These are phyloP conservation scores for Ellobius talpinus DNA, from an alignment of 2,113 vertebrate species.

Conservation along the genomic window DNA sequence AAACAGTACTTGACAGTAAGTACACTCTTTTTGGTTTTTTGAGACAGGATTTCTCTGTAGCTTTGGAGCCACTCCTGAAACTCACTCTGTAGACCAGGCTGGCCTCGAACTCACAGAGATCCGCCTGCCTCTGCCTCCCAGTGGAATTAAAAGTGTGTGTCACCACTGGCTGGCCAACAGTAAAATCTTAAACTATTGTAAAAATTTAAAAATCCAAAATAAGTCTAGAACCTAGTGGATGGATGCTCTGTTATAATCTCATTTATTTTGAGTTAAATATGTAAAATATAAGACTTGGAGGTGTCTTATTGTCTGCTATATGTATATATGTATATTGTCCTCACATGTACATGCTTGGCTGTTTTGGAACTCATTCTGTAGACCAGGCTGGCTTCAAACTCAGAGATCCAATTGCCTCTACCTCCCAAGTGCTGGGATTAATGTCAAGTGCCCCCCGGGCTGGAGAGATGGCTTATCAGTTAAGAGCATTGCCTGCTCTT, in stretches of 20 bases:
- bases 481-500: no score
- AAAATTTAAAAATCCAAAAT: background rate
- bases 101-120: no score
- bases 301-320: background rate
- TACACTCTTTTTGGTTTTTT: background rate
- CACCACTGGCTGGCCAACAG: no score
- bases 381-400: background rate
- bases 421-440: background rate
- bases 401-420: background rate
- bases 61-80: no score
- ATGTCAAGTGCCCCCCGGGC: background rate
- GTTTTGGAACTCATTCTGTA: background rate
- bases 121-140: no score
- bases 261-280: conserved; percentile 36
- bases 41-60: no score
- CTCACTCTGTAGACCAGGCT: no score
- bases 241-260: conserved; percentile 5
- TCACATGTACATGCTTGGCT: background rate
- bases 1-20: background rate
- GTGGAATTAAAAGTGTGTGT: no score
- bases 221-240: background rate
- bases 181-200: background rate
- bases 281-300: background rate
- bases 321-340: no score
- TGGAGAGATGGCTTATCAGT: no score